These are phyloP conservation scores for Saiga tatarica DNA, from an alignment of 2,113 vertebrate genomes.

Conservation along the genomic window DNA sequence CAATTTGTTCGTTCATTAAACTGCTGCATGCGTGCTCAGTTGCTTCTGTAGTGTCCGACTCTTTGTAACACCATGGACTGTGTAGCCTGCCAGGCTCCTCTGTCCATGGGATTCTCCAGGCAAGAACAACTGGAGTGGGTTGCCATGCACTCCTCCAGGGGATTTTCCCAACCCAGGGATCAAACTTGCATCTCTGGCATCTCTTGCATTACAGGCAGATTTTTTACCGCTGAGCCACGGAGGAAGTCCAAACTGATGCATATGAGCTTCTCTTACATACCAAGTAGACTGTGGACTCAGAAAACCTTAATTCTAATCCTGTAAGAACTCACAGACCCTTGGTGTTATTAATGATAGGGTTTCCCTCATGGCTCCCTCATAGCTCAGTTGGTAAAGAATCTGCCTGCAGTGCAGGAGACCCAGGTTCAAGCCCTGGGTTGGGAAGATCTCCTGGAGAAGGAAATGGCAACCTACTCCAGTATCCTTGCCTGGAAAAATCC, in stretches of 20 bases:
- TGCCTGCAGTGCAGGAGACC: not conserved
- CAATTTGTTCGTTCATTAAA: not conserved
- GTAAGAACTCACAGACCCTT: not conserved
- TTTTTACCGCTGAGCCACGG: accelerated
- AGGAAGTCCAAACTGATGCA: not conserved
- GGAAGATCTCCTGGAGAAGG: not conserved
- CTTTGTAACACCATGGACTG: accelerated
- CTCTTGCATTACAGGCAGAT: not conserved
- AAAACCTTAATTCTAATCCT: not conserved
- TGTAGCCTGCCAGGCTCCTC: not conserved
- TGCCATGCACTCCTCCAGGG: not conserved
- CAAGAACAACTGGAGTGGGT: not conserved
- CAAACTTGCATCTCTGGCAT: not conserved
- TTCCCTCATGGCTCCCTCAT: not conserved
- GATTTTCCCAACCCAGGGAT: not conserved
- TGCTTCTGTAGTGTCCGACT: not conserved
- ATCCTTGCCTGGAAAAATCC: not conserved
- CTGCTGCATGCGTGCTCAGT: not conserved
- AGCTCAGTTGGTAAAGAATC: not conserved
- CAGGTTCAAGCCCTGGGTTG: not conserved
- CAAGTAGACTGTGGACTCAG: not conserved
- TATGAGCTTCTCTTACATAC: not conserved
- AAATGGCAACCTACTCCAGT: not conserved
- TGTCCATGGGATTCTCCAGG: not conserved
- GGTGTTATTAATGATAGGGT: not conserved